Evolutionary conservation across 2,113 vertebrate genomes (phyloP).

Genomic region (Odobenus rosmarus): DNA sequence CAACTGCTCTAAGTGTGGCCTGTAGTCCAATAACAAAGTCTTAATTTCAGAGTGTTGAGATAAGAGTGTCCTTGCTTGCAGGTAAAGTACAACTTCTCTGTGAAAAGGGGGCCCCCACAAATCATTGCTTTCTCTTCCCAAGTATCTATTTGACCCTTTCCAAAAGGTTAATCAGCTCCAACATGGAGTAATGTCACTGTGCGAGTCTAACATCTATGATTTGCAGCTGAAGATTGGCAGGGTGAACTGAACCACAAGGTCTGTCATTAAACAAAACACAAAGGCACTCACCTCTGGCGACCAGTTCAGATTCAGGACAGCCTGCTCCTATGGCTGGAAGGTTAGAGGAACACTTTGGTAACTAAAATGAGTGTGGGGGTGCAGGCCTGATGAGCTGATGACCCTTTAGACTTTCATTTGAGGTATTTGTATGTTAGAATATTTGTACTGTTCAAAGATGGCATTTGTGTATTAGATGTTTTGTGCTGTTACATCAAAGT

Average conservation of each 20-base stretch:
- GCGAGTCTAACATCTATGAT: slow-evolving; percentile 45
- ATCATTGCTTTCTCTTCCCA: slow-evolving; percentile 36
- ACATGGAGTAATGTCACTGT: not conserved
- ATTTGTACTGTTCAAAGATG: not conserved
- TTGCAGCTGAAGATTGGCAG: slow-evolving; percentile 1
- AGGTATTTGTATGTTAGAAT: not conserved
- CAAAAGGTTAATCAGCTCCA: slow-evolving; percentile 40
- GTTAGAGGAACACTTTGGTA: not conserved
- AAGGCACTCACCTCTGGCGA: not conserved
- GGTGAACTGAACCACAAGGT: not conserved
- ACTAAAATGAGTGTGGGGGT: not conserved
- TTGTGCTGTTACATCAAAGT: not conserved
- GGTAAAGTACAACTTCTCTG: not conserved
- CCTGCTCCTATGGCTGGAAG: not conserved
- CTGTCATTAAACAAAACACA: slow-evolving; percentile 42
- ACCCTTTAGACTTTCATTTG: not conserved
- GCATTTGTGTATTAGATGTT: not conserved
- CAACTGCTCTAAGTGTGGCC: not conserved
- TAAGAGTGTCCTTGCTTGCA: not conserved
- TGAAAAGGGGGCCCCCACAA: not conserved
- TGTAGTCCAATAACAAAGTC: not conserved
- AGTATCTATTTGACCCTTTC: not conserved
- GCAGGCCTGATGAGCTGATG: not conserved
- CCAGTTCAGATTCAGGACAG: not conserved
- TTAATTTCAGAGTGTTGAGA: slow-evolving; percentile 33